Evolutionary conservation across 2,888 invertebrate species (phyloP).

Genomic region (Drosophila maculinotata): DNA sequence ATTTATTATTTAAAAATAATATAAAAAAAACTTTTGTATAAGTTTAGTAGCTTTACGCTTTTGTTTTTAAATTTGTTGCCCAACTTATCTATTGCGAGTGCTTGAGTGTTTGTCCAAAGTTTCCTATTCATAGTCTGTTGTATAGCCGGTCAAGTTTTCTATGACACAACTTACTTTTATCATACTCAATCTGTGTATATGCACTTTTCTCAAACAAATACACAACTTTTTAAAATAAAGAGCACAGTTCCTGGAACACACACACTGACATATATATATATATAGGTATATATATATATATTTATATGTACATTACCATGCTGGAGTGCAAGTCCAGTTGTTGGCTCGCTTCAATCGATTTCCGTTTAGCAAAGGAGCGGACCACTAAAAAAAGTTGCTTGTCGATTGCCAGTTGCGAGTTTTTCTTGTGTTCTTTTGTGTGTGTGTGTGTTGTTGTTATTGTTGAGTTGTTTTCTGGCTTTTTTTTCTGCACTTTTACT

Average conservation of each 20-base stretch:
- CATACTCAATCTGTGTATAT: constrained; percentile 12
- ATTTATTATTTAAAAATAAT: too few species aligned
- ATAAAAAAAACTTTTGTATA: background rate
- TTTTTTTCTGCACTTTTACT: constrained; percentile 69
- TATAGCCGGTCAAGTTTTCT: constrained; percentile 20
- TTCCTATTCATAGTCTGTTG: background rate
- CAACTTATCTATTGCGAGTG: background rate
- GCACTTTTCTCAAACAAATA: constrained; percentile 4
- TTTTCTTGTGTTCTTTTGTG: constrained; percentile 19
- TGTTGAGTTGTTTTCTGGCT: constrained; percentile 37
- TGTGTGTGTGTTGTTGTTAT: constrained; percentile 16
- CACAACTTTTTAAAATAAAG: constrained; percentile 35
- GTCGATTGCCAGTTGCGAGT: constrained; percentile 51
- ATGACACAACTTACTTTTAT: constrained; percentile 29
- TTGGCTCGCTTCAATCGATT: constrained; percentile 65
- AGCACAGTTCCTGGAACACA: constrained; percentile 32
- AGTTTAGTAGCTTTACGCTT: background rate
- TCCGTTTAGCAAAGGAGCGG: constrained; percentile 71
- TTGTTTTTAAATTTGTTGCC: constrained; percentile 10
- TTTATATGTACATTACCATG: background rate
- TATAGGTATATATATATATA: background rate
- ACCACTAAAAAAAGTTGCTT: constrained; percentile 60
- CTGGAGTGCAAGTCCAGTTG: constrained; percentile 45
- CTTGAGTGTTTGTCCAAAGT: constrained; percentile 10
- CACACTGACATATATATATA: background rate